Conservation (phyloP, 2,797 vertebrate genomes). For the Sphaeramia orbicularis region DNA sequence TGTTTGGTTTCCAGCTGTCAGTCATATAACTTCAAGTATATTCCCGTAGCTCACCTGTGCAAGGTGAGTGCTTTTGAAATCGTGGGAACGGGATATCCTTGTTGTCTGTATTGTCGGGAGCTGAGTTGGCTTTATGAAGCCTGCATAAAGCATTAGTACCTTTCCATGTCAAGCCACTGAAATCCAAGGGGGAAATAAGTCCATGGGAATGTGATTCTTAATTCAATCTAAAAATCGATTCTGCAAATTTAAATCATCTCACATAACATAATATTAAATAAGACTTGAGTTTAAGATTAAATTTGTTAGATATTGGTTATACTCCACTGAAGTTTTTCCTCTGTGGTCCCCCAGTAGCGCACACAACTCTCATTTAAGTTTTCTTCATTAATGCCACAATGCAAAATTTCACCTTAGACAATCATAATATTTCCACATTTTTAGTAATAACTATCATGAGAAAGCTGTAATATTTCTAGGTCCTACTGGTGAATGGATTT, state of each 20-base stretch:
- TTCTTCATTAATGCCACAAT: too few species aligned
- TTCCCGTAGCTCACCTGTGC: conserved; percentile 81
- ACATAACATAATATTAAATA: neutral
- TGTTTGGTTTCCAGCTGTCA: conserved; percentile 87
- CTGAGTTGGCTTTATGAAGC: conserved; percentile 21
- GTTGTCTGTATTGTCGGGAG: conserved; percentile 45
- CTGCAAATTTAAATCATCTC: neutral
- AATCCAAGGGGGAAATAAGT: neutral
- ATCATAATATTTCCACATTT: too few species aligned
- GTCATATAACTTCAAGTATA: conserved; percentile 79
- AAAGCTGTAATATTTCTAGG: neutral
- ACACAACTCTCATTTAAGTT: too few species aligned
- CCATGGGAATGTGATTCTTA: neutral
- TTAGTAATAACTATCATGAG: neutral
- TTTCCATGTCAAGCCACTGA: conserved; percentile 13
- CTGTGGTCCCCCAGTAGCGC: too few species aligned
- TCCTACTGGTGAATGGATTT: neutral
- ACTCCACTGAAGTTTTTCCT: neutral
- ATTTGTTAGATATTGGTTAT: neutral
- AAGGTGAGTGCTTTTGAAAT: conserved; percentile 76
- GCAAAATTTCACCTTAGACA: too few species aligned
- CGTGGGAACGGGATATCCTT: conserved; percentile 68
- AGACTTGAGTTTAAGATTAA: neutral
- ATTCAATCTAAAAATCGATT: neutral
- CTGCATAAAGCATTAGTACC: conserved; percentile 8